Evolutionary conservation across 2,888 invertebrate genomes (phyloP).

Genomic region (Eupsilia transversa): DNA sequence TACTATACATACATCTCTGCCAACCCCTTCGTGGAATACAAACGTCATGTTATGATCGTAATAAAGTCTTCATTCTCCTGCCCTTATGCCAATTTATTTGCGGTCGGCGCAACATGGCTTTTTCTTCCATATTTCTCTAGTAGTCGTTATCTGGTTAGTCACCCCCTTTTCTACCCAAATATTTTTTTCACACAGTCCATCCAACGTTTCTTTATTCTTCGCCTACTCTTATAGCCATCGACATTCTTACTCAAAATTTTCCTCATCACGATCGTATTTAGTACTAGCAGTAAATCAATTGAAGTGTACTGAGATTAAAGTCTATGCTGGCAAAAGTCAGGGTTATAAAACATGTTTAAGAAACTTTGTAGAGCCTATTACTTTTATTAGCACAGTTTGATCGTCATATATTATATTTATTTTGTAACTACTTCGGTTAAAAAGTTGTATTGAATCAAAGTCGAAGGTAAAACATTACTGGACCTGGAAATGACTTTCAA

Average conservation of each 20-base stretch:
- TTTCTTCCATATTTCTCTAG: no score
- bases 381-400: constrained; percentile 3
- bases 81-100: neutral
- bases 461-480: constrained; percentile 15
- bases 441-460: constrained; percentile 16
- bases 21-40: no score
- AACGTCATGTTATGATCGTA: no score
- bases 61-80: no score
- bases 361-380: constrained; percentile 21
- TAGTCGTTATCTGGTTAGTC: neutral
- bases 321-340: constrained; percentile 24
- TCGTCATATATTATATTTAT: constrained; percentile 5
- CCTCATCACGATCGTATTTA: neutral
- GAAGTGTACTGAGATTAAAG: constrained; percentile 18
- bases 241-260: neutral
- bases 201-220: neutral
- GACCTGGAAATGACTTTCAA: constrained; percentile 2
- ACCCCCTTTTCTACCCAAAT: neutral
- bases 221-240: neutral
- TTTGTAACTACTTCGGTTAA: constrained; percentile 16
- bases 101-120: no score
- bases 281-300: constrained; percentile 25
- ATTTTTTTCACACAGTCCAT: neutral
- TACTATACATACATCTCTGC: no score
- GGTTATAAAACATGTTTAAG: constrained; percentile 10